Percentiles rank a stretch among this genome's conserved stretches.
Evolutionary conservation across 2,113 vertebrate genomes (phyloP).

Genomic region (Mesitornis unicolor): DNA sequence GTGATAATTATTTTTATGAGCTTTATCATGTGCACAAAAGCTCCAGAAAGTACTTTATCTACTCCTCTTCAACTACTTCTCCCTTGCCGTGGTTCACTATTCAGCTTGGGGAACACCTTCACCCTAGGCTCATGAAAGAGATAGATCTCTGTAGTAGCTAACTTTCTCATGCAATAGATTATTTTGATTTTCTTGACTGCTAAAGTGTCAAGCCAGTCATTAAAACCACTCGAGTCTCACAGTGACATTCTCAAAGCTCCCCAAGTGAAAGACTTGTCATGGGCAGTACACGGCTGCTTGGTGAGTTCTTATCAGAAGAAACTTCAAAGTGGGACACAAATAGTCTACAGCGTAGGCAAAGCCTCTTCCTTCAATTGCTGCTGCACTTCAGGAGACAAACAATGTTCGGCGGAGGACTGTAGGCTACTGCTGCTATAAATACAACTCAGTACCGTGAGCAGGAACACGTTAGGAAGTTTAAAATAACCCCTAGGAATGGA

Average conservation of each 20-base stretch:
- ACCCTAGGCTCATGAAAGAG: not conserved
- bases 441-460: not conserved
- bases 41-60: not conserved
- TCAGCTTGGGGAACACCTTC: not conserved
- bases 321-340: slow-evolving; percentile 26
- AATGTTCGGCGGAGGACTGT: not conserved
- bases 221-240: not conserved
- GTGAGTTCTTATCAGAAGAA: not conserved
- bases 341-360: not conserved
- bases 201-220: not conserved
- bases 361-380: slow-evolving; percentile 22
- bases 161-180: not conserved
- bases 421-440: slow-evolving; percentile 8
- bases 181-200: not conserved
- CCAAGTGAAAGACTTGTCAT: not conserved
- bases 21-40: not conserved
- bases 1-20: not conserved
- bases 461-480: not conserved
- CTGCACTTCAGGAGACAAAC: not conserved
- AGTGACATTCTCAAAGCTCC: not conserved
- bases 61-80: not conserved
- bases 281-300: not conserved
- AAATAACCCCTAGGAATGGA: not conserved
- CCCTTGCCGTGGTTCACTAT: not conserved
- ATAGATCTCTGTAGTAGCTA: not conserved